Conservation (phyloP, 2,113 vertebrate genomes). For the Solea senegalensis region DNA sequence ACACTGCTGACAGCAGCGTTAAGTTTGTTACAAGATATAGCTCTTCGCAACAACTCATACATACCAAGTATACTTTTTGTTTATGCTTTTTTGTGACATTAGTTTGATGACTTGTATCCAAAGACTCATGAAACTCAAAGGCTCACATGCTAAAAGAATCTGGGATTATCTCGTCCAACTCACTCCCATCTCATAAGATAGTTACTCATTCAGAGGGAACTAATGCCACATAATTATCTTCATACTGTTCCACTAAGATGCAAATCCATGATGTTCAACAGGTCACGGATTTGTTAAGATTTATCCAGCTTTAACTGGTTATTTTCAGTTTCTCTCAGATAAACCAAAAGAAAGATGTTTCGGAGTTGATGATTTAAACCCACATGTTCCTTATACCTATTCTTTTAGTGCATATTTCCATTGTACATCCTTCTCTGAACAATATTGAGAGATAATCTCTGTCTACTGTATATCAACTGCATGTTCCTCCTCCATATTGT, state of each 20-base stretch:
- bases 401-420: background rate
- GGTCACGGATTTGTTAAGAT: too few relatives aligned
- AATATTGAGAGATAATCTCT: too few relatives aligned
- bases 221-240: too few relatives aligned
- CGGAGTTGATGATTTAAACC: background rate
- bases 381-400: background rate
- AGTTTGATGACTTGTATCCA: background rate
- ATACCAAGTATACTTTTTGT: background rate
- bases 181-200: background rate
- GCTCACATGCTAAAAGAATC: background rate
- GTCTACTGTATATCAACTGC: too few relatives aligned
- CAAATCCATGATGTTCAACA: too few relatives aligned
- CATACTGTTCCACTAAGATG: too few relatives aligned
- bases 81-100: background rate
- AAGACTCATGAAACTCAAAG: too few relatives aligned
- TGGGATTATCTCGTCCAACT: background rate
- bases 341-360: background rate
- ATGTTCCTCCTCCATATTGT: background rate
- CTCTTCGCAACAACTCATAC: background rate
- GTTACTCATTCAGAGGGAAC: too few relatives aligned
- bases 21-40: background rate
- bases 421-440: too few relatives aligned
- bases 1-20: too few relatives aligned
- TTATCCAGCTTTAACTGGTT: too few relatives aligned
- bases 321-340: background rate